Evolutionary conservation across 2,888 invertebrate species (phyloP), one percentile per base, ranked within the genome.

Genomic region (Molorchus minor): DNA sequence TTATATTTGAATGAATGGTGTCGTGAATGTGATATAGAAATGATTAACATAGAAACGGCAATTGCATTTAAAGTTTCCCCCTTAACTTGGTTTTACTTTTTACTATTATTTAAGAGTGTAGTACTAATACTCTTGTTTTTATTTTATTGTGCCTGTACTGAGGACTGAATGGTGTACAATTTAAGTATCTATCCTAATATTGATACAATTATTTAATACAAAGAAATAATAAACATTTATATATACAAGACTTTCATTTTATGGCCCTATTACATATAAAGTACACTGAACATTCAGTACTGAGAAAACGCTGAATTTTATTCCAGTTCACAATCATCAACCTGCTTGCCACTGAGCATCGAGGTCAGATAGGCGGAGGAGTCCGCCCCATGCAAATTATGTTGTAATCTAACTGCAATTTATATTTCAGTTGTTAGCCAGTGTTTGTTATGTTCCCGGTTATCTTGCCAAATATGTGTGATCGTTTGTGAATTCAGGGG

Each of bases 71-170:
- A 43, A 55, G 38, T 57, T 61, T 56, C 10, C 38, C 44, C 15
- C 15, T 44, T 52, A 12, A 51, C 35, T 53, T 45, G 41, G 41
- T 45, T 41, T 10, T 58, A 58, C 61, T 60, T 58, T 58, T 47
- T 54, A 61, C 25, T 47, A 44, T 56, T 56, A 51, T 60, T 65
- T 63, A 57, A 61, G 56, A 54, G 53, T 62, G 61, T 60, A 64
- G 62, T 69, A 71, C 71, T 71, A 71, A 69, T 67, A 66, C 56
- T 44, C 58, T 59, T 64, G 61, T 60, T 45, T 56, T 57, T 64
- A 55, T 59, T 61, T 62, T 61, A 46, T 62, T 59, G 58, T 38
- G 65, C 55, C 65, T 70, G 67, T 63, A 65, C 58, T 67, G 57
- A 62, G 56, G 62, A 65, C 60, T 67, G 68, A 68, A 60, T 65